Conservation (phyloP, 2,888 invertebrate genomes). For the Aplocera efformata region DNA sequence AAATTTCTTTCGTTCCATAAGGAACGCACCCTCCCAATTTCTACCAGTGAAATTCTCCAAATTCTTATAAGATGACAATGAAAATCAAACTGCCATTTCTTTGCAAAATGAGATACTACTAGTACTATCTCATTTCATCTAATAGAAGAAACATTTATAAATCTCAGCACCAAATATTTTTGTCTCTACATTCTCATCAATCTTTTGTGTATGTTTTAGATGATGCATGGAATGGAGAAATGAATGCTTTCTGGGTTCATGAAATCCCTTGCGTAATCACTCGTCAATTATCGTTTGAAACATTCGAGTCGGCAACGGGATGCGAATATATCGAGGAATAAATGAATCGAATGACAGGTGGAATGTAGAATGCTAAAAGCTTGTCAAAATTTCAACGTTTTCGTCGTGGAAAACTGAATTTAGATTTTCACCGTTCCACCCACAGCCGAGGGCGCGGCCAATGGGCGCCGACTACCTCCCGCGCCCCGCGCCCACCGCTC, state of each 20-base stretch:
- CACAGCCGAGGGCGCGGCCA: slow-evolving; percentile 69
- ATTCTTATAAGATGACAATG: too few species aligned
- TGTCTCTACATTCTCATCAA: slow-evolving; percentile 10
- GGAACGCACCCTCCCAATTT: too few species aligned
- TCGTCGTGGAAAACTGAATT: slow-evolving; percentile 52
- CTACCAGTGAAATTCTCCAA: too few species aligned
- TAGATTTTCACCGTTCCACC: slow-evolving; percentile 67
- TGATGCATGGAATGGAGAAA: slow-evolving; percentile 14
- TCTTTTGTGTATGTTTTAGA: slow-evolving; percentile 11
- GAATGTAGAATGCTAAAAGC: slow-evolving; percentile 70
- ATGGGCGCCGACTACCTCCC: slow-evolving; percentile 56
- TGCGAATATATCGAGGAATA: slow-evolving; percentile 42
- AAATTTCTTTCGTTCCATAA: too few species aligned
- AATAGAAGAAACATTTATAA: too few species aligned
- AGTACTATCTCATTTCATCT: too few species aligned
- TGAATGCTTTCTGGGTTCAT: slow-evolving; percentile 29
- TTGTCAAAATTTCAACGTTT: slow-evolving; percentile 58
- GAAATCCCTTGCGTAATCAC: slow-evolving; percentile 52
- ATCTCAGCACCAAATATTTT: background rate
- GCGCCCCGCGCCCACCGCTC: slow-evolving; percentile 40
- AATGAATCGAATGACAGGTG: slow-evolving; percentile 57
- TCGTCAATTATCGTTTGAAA: slow-evolving; percentile 47
- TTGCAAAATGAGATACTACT: too few species aligned
- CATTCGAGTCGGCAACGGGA: slow-evolving; percentile 39
- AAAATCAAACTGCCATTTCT: too few species aligned